Evolutionary conservation across 2,888 invertebrate species (phyloP).

Genomic region (Thereva unica): DNA sequence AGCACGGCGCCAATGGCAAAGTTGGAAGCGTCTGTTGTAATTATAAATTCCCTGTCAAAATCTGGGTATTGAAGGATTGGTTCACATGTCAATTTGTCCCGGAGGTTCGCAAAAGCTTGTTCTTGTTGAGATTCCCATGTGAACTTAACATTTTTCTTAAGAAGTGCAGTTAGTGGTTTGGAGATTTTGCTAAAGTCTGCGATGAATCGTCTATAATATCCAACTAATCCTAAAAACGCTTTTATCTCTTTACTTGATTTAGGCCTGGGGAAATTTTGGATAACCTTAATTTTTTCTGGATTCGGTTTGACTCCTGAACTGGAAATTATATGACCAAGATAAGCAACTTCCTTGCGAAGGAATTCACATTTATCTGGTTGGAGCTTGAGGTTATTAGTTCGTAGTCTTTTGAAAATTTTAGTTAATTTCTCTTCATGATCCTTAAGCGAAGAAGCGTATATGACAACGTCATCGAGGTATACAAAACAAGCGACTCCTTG

Average conservation of each 20-base stretch:
- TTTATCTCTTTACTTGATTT: conserved; percentile 44
- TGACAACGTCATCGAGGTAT: neutral
- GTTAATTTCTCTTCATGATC: neutral
- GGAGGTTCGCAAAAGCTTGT: conserved; percentile 18
- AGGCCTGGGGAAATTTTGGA: conserved; percentile 35
- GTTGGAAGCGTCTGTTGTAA: conserved; percentile 5
- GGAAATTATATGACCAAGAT: conserved; percentile 48
- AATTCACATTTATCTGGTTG: conserved; percentile 46
- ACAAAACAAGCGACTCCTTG: conserved; percentile 42
- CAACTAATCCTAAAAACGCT: conserved; percentile 43
- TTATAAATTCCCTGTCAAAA: conserved; percentile 5
- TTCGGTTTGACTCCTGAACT: conserved; percentile 46
- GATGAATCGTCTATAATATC: conserved; percentile 40
- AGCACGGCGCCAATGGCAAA: conserved; percentile 2
- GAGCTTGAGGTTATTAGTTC: conserved; percentile 43
- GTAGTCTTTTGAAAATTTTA: conserved; percentile 37
- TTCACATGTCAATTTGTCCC: conserved; percentile 17
- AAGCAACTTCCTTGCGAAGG: conserved; percentile 42
- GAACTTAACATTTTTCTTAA: conserved; percentile 20
- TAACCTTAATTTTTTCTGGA: conserved; percentile 44
- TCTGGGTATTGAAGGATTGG: conserved; percentile 26
- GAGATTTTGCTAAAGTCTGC: conserved; percentile 29
- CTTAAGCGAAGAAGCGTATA: neutral
- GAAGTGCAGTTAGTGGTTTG: conserved; percentile 9
- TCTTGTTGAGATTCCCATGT: neutral